These are phyloP conservation scores for Prosopocoilus inquinatus DNA, from an alignment of 2,888 invertebrate genomes.

Conservation along the genomic window DNA sequence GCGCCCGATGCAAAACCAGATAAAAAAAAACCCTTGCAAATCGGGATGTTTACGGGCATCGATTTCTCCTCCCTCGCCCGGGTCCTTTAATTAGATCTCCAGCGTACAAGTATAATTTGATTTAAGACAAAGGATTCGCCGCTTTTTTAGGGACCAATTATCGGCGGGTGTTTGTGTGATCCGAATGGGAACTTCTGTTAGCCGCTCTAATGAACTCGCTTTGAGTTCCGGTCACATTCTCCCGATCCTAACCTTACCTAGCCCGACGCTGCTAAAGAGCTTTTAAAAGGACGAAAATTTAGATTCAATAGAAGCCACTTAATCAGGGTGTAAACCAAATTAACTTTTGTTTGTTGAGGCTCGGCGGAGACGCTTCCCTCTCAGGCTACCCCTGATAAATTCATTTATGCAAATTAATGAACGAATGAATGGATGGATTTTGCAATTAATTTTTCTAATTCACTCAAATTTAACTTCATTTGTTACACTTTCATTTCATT, in stretches of 20 bases:
- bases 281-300: slow-evolving; percentile 8
- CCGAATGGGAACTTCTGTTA: slow-evolving; percentile 8
- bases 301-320: slow-evolving; percentile 8
- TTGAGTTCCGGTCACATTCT: neutral
- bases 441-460: no score
- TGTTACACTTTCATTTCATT: no score
- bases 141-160: slow-evolving; percentile 12
- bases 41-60: no score
- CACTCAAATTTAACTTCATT: no score
- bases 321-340: slow-evolving; percentile 11
- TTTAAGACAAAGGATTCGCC: slow-evolving; percentile 2
- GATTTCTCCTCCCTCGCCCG: no score
- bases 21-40: no score
- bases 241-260: slow-evolving; percentile 5
- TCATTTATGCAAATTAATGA: no score
- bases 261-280: slow-evolving; percentile 5
- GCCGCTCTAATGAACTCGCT: slow-evolving; percentile 1
- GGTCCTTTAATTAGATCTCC: no score
- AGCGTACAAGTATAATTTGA: neutral
- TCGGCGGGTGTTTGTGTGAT: slow-evolving; percentile 11
- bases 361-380: no score
- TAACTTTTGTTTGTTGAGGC: slow-evolving; percentile 1
- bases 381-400: no score
- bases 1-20: no score
- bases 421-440: no score